Conservation (phyloP, 1,140 invertebrate species). For the Thalassaphorura encarpata region DNA sequence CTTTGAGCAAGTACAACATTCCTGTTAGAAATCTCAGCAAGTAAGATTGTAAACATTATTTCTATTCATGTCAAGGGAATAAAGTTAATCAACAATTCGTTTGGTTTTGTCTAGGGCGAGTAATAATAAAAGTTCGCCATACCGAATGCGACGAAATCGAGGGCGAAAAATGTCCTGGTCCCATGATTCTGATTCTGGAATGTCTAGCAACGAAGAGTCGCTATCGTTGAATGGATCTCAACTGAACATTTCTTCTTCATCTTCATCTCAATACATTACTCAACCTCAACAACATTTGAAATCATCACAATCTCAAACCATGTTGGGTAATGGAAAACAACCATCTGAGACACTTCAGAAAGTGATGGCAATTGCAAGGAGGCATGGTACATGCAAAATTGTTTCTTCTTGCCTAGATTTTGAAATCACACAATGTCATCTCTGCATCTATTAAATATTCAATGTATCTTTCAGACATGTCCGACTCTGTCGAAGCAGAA, state of each 20-base stretch:
- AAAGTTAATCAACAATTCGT: not conserved
- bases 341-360: too few relatives aligned
- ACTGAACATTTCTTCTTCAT: slow-evolving; percentile 27
- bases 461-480: not conserved
- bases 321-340: too few relatives aligned
- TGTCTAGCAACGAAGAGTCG: slow-evolving; percentile 41
- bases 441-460: not conserved
- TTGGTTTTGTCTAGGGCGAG: slow-evolving; percentile 19
- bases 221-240: slow-evolving; percentile 32
- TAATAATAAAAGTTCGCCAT: slow-evolving; percentile 24
- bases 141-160: slow-evolving; percentile 38
- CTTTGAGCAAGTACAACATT: slow-evolving; percentile 64
- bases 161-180: slow-evolving; percentile 63
- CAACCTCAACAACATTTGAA: too few relatives aligned
- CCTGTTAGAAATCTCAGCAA: slow-evolving; percentile 30
- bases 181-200: slow-evolving; percentile 52
- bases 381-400: not conserved
- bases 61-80: not conserved
- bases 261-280: not conserved
- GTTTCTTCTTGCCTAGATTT: not conserved
- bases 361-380: too few relatives aligned
- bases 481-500: not conserved
- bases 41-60: slow-evolving; percentile 20
- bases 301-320: too few relatives aligned
- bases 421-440: not conserved